Base-by-base conservation (phyloP, 1,140 invertebrate species). In the Drosophila pectinifera region DNA sequence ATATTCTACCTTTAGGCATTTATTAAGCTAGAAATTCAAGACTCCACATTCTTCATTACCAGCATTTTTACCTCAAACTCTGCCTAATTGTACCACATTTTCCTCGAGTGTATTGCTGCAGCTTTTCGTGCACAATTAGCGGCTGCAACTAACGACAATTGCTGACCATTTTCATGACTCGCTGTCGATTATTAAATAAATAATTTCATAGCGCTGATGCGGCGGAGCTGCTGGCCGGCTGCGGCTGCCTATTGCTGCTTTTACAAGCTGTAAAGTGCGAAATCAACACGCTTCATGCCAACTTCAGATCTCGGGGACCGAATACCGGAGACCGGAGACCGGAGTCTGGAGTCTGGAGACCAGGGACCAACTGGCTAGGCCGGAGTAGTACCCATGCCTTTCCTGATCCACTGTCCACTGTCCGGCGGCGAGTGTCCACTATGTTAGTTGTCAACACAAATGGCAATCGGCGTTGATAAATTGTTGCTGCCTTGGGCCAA, bases 281-380 rank as follows among this genome's bases (percentile, higher is more conserved):
- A 90, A 88, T 90, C 76, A 90, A 88, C 84, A 88, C 84, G 84
- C 84, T 84, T 89, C 80, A 90, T 85, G 80, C 77, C 83, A 89
- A 83, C 80, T 89, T 67, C 43, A 73, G 78, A 79, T 73, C 56
- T 41, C 34, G 8, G 48, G 57, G 68, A 24, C 53, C 55, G 18
- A 53, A 53, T 53, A 36, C 49, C 31, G 18, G 3, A 34, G 28
- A 34, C 48, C 16, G 6, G 45, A 16, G 46, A 48, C 48, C 16
- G 6, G 45, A 16, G 46, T 28, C 49, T 18, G 18, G 3, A 34
- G 28, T 20, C 48, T 11, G 6, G 45, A 16, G 46, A 48, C 20
- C 22, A 5, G 22, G n/a, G 45, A 26, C 46, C 45, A 48, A 28
- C n/a, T 11, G 18, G 46, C 24, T 28, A 31, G 46, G 24, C 28